phyloP scores from a whole-genome alignment of 2,888 invertebrate genomes.

The Villa cingulata region DNA sequence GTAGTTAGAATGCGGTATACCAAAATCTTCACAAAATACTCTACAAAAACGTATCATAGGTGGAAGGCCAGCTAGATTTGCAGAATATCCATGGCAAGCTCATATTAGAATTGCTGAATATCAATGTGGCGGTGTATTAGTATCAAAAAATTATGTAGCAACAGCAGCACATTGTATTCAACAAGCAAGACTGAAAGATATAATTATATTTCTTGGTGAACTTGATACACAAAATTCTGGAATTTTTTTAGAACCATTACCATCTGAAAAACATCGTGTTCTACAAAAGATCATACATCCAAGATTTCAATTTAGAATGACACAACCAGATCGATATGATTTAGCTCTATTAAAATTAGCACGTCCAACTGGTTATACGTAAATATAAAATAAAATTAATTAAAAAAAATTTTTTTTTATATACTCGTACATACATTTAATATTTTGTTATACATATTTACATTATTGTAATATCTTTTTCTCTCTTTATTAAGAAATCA shows the following conservation, averaged over 20 bases:
- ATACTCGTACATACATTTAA: background rate
- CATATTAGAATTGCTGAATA: constrained; percentile 70
- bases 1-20: constrained; percentile 52
- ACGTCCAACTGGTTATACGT: constrained; percentile 43
- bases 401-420: background rate
- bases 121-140: constrained; percentile 72
- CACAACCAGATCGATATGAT: constrained; percentile 72
- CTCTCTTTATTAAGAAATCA: constrained; percentile 39
- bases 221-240: constrained; percentile 62
- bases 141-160: constrained; percentile 58
- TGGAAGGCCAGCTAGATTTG: constrained; percentile 57
- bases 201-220: constrained; percentile 66
- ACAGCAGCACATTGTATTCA: constrained; percentile 77
- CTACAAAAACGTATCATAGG: constrained; percentile 68
- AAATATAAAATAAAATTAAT: constrained; percentile 3
- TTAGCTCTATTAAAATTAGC: constrained; percentile 60
- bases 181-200: constrained; percentile 56
- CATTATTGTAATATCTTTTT: background rate
- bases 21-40: constrained; percentile 40
- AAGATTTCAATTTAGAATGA: constrained; percentile 62
- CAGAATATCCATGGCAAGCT: constrained; percentile 74
- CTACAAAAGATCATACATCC: constrained; percentile 65
- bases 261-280: constrained; percentile 54
- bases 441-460: too few species aligned
- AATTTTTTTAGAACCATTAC: constrained; percentile 44